Base-by-base conservation (phyloP, 1,140 invertebrate genomes). In the Ptiloglossa arizonensis region DNA sequence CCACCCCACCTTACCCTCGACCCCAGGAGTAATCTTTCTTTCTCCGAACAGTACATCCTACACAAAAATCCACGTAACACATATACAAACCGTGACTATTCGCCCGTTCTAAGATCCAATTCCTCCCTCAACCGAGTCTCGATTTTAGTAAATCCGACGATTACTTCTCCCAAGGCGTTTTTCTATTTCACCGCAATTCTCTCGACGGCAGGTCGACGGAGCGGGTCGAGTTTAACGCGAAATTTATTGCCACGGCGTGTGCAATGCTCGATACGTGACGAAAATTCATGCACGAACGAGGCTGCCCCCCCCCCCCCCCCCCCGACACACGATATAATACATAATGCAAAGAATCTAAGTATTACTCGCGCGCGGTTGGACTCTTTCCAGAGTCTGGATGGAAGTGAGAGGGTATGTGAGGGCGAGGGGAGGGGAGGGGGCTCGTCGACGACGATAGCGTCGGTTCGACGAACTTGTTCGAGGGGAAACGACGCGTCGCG, bases 381-480 rank as follows among this genome's bases (percentile, higher is more conserved):
- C 22, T 24, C 13, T 8, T 17, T 62, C 70, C 70, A 63, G 19
- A 0, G 9, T 38, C 9, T n/a, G n/a, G 17, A 9, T 2, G 15
- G 46, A n/a, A 48, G 46, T 3, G 35, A 38, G 35, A 9, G 15
- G 15, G n/a, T n/a, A n/a, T n/a, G n/a, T n/a, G n/a, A n/a, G n/a
- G n/a, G n/a, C n/a, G n/a, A n/a, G 19, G 15, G 3, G 6, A 3
- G 15, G 1, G n/a, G 56, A 17, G 19, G 0, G 56, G 27, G 41
- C 17, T 46, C 17, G 29, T 35, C 44, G 27, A n/a, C 19, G 54
- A 71, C 27, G 54, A 70, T 48, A 46, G 11, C 41, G 69, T 71
- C 44, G 57, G 70, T 63, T 63, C 59, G 59, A 73, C 48, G 59
- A 73, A 63, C 59, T 52, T 38, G 56, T 72, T 38, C 32, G 22